Base-by-base conservation (phyloP, 2,113 vertebrate genomes). In the Phasianus colchicus region DNA sequence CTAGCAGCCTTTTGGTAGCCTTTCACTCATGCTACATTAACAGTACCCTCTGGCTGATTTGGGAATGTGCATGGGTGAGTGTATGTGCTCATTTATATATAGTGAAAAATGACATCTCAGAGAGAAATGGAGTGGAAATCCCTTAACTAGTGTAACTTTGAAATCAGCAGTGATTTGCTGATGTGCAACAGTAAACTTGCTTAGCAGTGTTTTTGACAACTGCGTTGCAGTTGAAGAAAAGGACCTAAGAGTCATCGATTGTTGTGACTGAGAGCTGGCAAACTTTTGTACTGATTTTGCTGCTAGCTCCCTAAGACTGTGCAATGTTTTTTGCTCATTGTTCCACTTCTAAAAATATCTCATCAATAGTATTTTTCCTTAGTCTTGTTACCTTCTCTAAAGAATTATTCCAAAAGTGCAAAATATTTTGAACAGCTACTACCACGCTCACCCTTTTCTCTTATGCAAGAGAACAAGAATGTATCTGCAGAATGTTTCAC, bases 211-310 rank as follows among this genome's bases (percentile, higher is more conserved):
- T 90, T 60, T 60, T 76, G 65, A 89, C 78, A 89, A 38, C 58
- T 83, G n/a, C 36, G 0, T 22, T 6, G 2, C 13, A 4, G 18
- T 57, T 38, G 47, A 55, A 24, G n/a, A 9, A 74, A 45, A 50
- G 36, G 36, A 74, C 42, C 8, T 14, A n/a, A 25, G 55, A 55
- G 47, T 29, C 0, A 0, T 34, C 1, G 2, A 19, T 69, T 1
- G 14, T 13, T 13, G 43, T 78, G 84, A 25, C 13, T 58, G 47
- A 55, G 21, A 79, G n/a, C 3, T 64, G 38, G 8, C 0, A 0
- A 84, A 64, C 10, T 71, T 58, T 71, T 81, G 36, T 6, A 20
- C 6, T 0, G 0, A 10, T 32, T 38, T 75, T 2, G 2, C 27
- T 54, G 42, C 36, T 52, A 3, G 42, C 75, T 42, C 25, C 38